phyloP scores from a whole-genome alignment of 2,113 vertebrate genomes.

The Aleadryas rufinucha region DNA sequence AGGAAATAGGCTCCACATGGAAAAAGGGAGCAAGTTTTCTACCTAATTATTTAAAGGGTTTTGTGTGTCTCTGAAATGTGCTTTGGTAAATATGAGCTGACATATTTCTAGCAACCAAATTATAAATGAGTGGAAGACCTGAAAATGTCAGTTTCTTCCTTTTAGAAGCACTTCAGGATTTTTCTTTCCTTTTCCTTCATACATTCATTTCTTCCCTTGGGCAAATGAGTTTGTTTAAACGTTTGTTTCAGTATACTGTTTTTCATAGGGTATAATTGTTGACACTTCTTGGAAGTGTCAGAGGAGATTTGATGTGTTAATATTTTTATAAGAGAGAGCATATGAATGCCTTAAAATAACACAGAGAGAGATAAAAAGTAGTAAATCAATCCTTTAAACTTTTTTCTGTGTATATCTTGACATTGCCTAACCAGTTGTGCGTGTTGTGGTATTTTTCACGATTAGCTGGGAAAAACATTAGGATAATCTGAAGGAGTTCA shows the following conservation, averaged over 20 bases:
- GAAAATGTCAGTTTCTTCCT: constrained; percentile 53
- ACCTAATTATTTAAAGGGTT: not conserved
- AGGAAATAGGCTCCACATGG: not conserved
- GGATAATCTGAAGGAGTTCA: not conserved
- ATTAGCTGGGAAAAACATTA: not conserved
- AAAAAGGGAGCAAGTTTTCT: not conserved
- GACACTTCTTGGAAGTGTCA: not conserved
- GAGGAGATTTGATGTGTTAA: not conserved
- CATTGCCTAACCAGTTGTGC: not conserved
- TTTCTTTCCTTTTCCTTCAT: not conserved
- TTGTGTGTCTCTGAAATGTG: not conserved
- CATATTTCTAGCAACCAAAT: constrained; percentile 34
- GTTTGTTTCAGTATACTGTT: not conserved
- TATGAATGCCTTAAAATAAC: not conserved
- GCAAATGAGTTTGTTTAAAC: not conserved
- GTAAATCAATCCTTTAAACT: not conserved
- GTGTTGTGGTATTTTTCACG: not conserved
- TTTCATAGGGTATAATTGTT: not conserved
- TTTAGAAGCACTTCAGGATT: constrained; percentile 8
- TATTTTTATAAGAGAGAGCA: not conserved
- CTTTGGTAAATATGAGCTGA: constrained; percentile 15
- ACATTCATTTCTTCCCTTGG: not conserved
- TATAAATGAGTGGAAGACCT: constrained; percentile 55
- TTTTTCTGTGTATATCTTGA: not conserved
- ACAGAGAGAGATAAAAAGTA: not conserved